Evolutionary conservation across 2,797 vertebrate genomes (phyloP), one percentile per base, ranked within the genome.

Genomic region (Acridotheres tristis): DNA sequence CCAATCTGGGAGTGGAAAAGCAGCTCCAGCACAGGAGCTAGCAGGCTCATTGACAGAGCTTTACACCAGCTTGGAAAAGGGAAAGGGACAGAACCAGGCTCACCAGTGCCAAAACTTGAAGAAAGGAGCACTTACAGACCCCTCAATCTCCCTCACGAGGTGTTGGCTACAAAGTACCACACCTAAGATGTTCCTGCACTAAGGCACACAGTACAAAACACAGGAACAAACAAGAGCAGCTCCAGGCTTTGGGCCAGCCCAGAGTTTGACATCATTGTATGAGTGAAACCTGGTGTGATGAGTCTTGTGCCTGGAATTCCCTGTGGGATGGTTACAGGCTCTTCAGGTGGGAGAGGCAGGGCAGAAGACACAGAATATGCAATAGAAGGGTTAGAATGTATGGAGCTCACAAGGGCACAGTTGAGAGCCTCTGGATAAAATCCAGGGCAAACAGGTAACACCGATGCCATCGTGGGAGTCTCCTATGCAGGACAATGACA

Each of bases 381-480:
- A 76, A 85, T 3, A 36, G n/a, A 76, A 68, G 54, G 40, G 20
- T 18, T 62, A 23, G 48, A 69, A 61, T 15, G 29, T 4, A 17
- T 8, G 25, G 20, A 77, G 48, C 47, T 38, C 55, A 20, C 13
- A 77, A 61, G 36, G 45, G 6, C 48, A 54, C 25, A 30, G 42
- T 2, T 40, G 42, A 30, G 48, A 62, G 34, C 13, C 63, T 48
- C 14, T 34, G 34, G 34, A 34, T 26, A 48, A 69, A 48, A 69
- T 4, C 3, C 1, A 55, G 21, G 21, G 17, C 30, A 55, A 86
- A 69, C 5, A 26, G 61, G 30, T 26, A 26, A 26, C 34, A 32
- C 1, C 1, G 57, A 55, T 86, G 34, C 40, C 73, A 78, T 34
- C 0, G 0, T 34, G 42, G 57, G 26, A 55, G 30, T 42, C 48